Evolutionary conservation across 2,113 vertebrate species (phyloP), one percentile per base, ranked within the genome.

Genomic region (Zosterops japonicus): DNA sequence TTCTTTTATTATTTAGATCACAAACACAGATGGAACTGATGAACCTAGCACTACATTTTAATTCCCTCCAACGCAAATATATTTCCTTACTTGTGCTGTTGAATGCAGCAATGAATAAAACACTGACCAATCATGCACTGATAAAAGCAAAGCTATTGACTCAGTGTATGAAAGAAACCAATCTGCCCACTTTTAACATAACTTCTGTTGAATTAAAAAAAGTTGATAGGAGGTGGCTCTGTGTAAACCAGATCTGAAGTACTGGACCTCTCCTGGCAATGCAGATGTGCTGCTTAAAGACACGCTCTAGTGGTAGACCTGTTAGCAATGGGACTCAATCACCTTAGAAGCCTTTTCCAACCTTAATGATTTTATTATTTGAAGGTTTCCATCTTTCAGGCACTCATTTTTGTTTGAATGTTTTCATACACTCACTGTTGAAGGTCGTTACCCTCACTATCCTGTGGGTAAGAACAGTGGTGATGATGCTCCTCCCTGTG

Each of bases 1-100:
- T 41, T 97, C 95, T 97, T 95, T 96, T 96, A 96, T 91, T 97
- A 94, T 96, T 98, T 92, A 97, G 94, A 97, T 97, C 90, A 96
- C 82, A 98, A 96, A 97, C 94, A 97, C 78, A 97, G 95, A 98
- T 96, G 94, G 88, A 87, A 81, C 78, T 41, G 92, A 96, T 97
- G 83, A 97, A 96, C 91, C 65, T 95, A 92, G 90, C 93, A 83
- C 88, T 96, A 92, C 91, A 94, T 96, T 98, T 98, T 97, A 96
- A 97, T 97, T 97, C 96, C 81, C 93, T 95, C 64, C 74, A 96
- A 78, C 69, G 82, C 74, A 97, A 97, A 90, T 81, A 90, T 95
- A 92, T 96, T 94, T 97, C 97, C 89, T 95, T 82, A 72, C 87
- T 92, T 69, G 63, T 49, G 63, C 85, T 82, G 72, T 56, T 92